These are phyloP conservation scores for Hypsibius dujardini DNA, from an alignment of 1,140 invertebrate species.

Conservation along the genomic window DNA sequence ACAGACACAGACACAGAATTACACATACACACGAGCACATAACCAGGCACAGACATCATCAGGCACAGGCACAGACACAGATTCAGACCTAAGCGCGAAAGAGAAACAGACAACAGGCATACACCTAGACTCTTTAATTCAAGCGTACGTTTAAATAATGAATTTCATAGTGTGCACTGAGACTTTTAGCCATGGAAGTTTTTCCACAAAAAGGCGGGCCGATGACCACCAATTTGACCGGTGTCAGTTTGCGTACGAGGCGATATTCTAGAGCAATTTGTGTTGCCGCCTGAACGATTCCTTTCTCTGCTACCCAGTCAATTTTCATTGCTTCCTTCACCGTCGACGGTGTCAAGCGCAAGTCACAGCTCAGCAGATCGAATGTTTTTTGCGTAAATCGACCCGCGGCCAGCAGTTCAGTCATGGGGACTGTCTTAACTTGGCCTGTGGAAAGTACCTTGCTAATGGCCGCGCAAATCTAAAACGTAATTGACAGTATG, in stretches of 20 bases:
- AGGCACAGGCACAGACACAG: no score
- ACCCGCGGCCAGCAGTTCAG: background rate
- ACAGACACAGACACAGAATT: no score
- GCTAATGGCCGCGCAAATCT: background rate
- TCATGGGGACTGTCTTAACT: background rate
- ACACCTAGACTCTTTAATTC: no score
- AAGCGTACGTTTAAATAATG: no score
- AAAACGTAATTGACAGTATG: no score
- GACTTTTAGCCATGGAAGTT: constrained; percentile 41
- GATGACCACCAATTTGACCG: constrained; percentile 46
- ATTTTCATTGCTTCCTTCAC: constrained; percentile 45
- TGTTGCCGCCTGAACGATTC: constrained; percentile 43
- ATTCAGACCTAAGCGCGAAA: no score
- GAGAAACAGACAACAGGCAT: no score
- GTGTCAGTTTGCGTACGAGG: constrained; percentile 38
- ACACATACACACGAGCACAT: no score
- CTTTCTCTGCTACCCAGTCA: constrained; percentile 42
- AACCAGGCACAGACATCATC: no score
- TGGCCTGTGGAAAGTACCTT: background rate
- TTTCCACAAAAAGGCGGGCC: constrained; percentile 54
- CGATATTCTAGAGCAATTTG: constrained; percentile 45
- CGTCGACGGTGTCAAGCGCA: constrained; percentile 46
- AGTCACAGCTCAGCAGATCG: constrained; percentile 11
- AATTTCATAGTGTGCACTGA: constrained; percentile 31
- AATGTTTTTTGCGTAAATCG: background rate